These are phyloP conservation scores for Hydractinia echinata DNA, from an alignment of 30 jellyfish, hydroid and myxozoan species.

Conservation along the genomic window DNA sequence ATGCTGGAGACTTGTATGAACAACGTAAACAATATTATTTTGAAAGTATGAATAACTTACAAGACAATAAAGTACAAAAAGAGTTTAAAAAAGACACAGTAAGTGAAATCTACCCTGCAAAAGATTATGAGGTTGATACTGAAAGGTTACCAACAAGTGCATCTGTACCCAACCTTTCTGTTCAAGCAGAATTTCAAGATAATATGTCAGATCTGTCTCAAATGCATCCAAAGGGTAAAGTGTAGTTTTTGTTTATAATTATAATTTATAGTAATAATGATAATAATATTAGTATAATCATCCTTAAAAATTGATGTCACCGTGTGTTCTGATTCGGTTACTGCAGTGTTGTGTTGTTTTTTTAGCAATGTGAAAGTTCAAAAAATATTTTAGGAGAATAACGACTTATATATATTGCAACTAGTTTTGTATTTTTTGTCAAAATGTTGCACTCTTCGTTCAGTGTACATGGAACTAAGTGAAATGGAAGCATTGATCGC, in stretches of 20 bases:
- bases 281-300: too few species aligned
- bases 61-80: neutral
- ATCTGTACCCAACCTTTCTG: conserved; percentile 38
- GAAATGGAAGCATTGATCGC: conserved; percentile 41
- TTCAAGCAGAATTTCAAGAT: neutral
- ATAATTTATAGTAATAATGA: too few species aligned
- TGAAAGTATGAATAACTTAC: conserved; percentile 3
- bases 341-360: too few species aligned
- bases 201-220: neutral
- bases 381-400: too few species aligned
- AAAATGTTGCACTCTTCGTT: neutral
- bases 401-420: too few species aligned
- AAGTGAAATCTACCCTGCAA: conserved; percentile 68
- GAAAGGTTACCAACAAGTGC: conserved; percentile 18
- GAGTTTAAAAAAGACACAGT: conserved; percentile 26
- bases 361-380: too few species aligned
- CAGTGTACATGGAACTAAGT: conserved; percentile 28
- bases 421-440: too few species aligned
- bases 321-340: too few species aligned
- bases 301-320: too few species aligned
- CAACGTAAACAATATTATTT: conserved; percentile 25
- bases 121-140: conserved; percentile 47
- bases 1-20: conserved; percentile 37
- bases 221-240: conserved; percentile 17
- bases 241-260: too few species aligned